Percentiles rank a stretch among this genome's conserved stretches.
Conservation (phyloP, 2,888 invertebrate species). For the Formica aserva region DNA sequence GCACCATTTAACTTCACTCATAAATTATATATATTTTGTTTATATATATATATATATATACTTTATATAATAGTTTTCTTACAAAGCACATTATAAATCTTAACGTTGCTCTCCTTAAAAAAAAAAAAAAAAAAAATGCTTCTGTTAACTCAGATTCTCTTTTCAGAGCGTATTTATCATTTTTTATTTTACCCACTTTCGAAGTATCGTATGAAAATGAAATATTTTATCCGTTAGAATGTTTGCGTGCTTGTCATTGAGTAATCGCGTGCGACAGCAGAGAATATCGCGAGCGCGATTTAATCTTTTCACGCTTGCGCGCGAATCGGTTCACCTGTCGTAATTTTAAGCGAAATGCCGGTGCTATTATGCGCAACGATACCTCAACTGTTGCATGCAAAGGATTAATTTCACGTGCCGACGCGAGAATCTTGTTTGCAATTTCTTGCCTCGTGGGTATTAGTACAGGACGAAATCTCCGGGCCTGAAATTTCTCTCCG, state of each 20-base stretch:
- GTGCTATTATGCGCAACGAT: constrained; percentile 40
- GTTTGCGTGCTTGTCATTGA: constrained; percentile 25
- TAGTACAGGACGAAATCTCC: constrained; percentile 67
- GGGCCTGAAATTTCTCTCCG: constrained; percentile 65
- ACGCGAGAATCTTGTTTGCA: constrained; percentile 73
- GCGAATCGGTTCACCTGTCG: constrained; percentile 2
- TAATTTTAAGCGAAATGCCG: constrained; percentile 21
- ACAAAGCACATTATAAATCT: constrained; percentile 3
- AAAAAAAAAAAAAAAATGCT: neutral
- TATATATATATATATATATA: neutral
- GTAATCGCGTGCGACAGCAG: constrained; percentile 21
- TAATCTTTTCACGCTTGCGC: constrained; percentile 30
- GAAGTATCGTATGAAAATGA: constrained; percentile 20
- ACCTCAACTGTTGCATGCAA: constrained; percentile 72
- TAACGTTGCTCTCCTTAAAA: neutral
- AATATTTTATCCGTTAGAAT: constrained; percentile 20
- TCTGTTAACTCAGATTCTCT: neutral
- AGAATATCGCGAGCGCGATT: constrained; percentile 33
- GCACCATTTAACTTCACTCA: neutral
- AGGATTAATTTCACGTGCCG: constrained; percentile 72
- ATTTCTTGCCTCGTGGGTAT: constrained; percentile 74
- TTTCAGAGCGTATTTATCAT: neutral
- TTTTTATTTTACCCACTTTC: neutral
- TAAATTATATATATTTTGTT: neutral
- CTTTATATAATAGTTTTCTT: neutral